Evolutionary conservation across 2,113 vertebrate genomes (phyloP), one percentile per base, ranked within the genome.

Genomic region (Oryzias celebensis): DNA sequence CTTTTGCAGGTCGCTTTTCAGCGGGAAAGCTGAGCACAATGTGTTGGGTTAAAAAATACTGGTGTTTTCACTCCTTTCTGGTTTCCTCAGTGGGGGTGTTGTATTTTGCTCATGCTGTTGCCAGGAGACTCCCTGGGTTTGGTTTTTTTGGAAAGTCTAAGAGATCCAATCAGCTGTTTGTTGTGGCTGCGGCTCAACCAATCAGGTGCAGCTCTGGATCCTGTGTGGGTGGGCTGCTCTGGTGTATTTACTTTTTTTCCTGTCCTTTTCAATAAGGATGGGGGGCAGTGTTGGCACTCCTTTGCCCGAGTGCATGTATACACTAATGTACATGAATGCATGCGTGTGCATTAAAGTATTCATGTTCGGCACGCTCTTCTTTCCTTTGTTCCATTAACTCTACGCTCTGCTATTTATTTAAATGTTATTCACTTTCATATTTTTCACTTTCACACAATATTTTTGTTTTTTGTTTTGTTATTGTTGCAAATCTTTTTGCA

Each of bases 71-170:
- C 36, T 36, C 36, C 12, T 10, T 36, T 71, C 8, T 70, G 60
- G 44, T 68, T 67, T 59, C 62, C 53, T 64, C 22, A 4, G 28
- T 22, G 71, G 48, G 61, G 49, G 71, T 71, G 63, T 58, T 66
- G 74, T 84, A 68, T 82, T 83, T 65, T 81, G 66, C 75, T 85
- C 62, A 42, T 44, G 8, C 80, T 90, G 89, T 90, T 90, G 87
- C 89, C 84, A 73, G 84, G 81, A 85, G 77, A 89, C 68, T 63
- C 62, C 52, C 68, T 0, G 49, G 52, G 47, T 84, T 81, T 83
- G 23, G 22, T 61, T 69, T 86, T 84, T 76, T 83, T 74, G 59
- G 73, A 84, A 75, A 67, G 63, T 53, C 23, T 5, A 22, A 14
- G 15, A 42, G 31, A 50, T 65, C 87, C 87, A 89, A 89, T 89